These are phyloP conservation scores for Aphidoletes aphidimyza DNA, from an alignment of 2,888 invertebrate genomes.

Conservation along the genomic window DNA sequence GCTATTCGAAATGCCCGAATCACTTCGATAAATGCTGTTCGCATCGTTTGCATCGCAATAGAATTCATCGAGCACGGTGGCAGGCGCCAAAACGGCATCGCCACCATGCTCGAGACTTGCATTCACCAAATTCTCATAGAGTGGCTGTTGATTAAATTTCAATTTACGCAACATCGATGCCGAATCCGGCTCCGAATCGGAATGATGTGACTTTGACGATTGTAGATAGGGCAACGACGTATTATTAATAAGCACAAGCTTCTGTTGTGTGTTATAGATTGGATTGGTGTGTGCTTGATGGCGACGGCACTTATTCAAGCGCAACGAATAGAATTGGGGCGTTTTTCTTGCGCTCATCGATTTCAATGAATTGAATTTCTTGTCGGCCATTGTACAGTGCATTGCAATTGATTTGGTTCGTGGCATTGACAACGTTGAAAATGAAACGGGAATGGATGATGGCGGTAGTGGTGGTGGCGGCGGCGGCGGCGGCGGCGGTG, in stretches of 20 bases:
- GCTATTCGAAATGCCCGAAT: conserved; percentile 67
- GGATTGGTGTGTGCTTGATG: conserved; percentile 64
- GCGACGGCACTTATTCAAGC: conserved; percentile 63
- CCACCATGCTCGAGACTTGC: conserved; percentile 72
- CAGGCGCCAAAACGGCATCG: conserved; percentile 45
- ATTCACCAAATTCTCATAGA: conserved; percentile 75
- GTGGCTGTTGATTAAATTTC: conserved; percentile 65
- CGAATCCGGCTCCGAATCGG: background rate
- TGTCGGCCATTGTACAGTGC: conserved; percentile 31
- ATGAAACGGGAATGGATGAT: background rate
- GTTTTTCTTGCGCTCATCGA: conserved; percentile 58
- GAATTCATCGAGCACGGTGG: conserved; percentile 57
- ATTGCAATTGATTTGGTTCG: conserved; percentile 52
- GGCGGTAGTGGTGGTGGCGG: background rate
- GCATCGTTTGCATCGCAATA: conserved; percentile 63
- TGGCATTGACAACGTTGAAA: conserved; percentile 11
- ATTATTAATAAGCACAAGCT: conserved; percentile 48
- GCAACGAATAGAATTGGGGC: conserved; percentile 59
- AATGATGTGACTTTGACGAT: conserved; percentile 12
- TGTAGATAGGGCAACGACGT: conserved; percentile 42
- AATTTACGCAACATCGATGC: conserved; percentile 58
- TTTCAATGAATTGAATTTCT: conserved; percentile 60
- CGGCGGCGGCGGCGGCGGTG: background rate
- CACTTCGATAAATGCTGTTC: conserved; percentile 66
- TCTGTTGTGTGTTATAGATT: conserved; percentile 37